phyloP scores from a whole-genome alignment of 1,140 invertebrate genomes.

The Thaumatotibia leucotreta region DNA sequence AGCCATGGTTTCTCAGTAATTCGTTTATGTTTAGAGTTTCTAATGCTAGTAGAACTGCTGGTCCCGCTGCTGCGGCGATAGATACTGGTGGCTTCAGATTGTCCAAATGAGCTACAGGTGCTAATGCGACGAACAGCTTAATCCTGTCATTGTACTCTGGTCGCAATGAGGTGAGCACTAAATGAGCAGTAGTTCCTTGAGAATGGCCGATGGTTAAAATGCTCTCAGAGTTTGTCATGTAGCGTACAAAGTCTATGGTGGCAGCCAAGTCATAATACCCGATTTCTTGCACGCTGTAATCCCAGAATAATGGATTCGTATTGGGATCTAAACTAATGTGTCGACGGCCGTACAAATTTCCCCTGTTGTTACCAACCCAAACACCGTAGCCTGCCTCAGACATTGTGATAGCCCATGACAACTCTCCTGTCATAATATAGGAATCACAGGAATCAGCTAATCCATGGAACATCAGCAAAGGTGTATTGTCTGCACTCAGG shows the following conservation, averaged over 20 bases:
- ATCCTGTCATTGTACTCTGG: too few relatives aligned
- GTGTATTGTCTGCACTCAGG: slow-evolving; percentile 21
- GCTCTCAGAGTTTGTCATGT: slow-evolving; percentile 46
- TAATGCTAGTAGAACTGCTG: too few relatives aligned
- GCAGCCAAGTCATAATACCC: slow-evolving; percentile 70
- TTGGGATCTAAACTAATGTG: slow-evolving; percentile 67
- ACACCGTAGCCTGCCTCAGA: slow-evolving; percentile 81
- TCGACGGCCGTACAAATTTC: slow-evolving; percentile 78
- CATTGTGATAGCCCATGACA: slow-evolving; percentile 77
- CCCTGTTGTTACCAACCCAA: slow-evolving; percentile 80
- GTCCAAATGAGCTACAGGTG: too few relatives aligned
- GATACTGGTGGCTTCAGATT: too few relatives aligned
- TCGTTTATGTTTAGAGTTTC: too few relatives aligned
- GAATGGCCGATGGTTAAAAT: slow-evolving; percentile 78
- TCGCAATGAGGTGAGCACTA: slow-evolving; percentile 70
- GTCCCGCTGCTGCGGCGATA: too few relatives aligned
- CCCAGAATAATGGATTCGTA: slow-evolving; percentile 75
- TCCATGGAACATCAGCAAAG: slow-evolving; percentile 81
- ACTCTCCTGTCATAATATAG: slow-evolving; percentile 79
- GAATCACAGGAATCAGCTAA: slow-evolving; percentile 79
- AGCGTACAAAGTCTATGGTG: slow-evolving; percentile 66
- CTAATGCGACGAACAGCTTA: too few relatives aligned
- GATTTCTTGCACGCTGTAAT: slow-evolving; percentile 79
- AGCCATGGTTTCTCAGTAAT: too few relatives aligned
- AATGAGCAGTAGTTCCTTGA: slow-evolving; percentile 81